Percentiles rank a stretch among this genome's conserved stretches.
Evolutionary conservation across 1,140 invertebrate genomes (phyloP).

Genomic region (Calliphora vicina): DNA sequence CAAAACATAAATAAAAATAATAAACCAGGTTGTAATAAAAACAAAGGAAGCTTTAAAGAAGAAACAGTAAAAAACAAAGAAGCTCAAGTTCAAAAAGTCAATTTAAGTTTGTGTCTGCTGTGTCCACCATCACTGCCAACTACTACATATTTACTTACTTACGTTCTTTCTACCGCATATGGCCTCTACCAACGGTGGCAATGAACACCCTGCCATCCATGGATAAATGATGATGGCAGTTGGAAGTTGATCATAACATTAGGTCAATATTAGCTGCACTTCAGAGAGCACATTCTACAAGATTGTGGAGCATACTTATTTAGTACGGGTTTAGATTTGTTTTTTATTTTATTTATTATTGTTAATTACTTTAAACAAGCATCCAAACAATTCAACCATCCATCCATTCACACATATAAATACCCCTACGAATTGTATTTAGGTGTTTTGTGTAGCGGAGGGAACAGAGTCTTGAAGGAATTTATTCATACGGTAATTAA

Average conservation of each 20-base stretch:
- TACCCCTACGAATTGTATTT: no score
- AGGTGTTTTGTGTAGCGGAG: no score
- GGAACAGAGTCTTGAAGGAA: no score
- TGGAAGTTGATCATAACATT: background rate
- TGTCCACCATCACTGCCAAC: background rate
- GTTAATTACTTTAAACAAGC: no score
- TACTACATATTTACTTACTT: background rate
- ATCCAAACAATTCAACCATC: no score
- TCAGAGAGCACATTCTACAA: background rate
- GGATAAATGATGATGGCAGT: background rate
- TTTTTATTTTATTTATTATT: no score
- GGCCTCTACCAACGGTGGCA: background rate
- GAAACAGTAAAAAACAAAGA: background rate
- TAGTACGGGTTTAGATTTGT: no score
- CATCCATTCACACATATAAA: no score
- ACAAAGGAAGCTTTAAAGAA: background rate
- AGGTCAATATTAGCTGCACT: background rate
- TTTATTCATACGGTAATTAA: no score
- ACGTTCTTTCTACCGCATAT: background rate
- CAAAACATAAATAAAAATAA: background rate
- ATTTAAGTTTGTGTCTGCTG: background rate
- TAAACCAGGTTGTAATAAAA: background rate
- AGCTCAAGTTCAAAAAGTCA: slow-evolving; percentile 5
- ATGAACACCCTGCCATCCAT: background rate
- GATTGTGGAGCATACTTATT: no score